Evolutionary conservation across 2,888 invertebrate species (phyloP), one percentile per base, ranked within the genome.

Genomic region (Synergus umbraculus): DNA sequence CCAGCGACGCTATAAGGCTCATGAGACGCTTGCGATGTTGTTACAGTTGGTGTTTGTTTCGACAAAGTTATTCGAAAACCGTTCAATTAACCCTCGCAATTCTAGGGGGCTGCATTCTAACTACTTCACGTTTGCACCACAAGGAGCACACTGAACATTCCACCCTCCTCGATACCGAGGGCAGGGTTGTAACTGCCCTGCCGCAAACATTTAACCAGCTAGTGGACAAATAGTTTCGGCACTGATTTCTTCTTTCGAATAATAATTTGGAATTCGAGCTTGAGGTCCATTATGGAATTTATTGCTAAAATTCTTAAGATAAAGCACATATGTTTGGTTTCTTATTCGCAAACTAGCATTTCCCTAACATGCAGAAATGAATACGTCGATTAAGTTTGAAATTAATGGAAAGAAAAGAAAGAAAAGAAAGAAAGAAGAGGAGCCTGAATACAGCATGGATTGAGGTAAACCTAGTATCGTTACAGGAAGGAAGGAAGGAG

Each of bases 11-110:
- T 54, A 10, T 18, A 43, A 54, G 37, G 54, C 37, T 54, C 37
- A 29, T 29, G 29, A 54, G 37, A n/a, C 37, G 9, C n/a, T 54
- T 29, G 22, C 22, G 54, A 73, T 37, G 37, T 73, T 73, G 73
- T 73, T 54, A 4, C 54, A 41, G 54, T 73, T 73, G 73, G 37
- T 73, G 73, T 73, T 73, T 37, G 29, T 83, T 76, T 83, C 64
- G 69, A 77, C 76, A 79, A 82, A 86, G 85, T 83, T 86, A 86
- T 85, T 86, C 85, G 84, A 86, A 86, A 86, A 86, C 81, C 82
- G 86, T 83, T 80, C 86, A 85, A 86, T 86, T 86, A 86, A 86
- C 85, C 83, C 81, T 83, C 77, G 80, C 81, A 86, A 82, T 82
- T 83, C 81, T 81, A 58, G 76, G 77, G 82, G 86, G 80, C 80